Evolutionary conservation across 1,140 invertebrate species (phyloP).

Genomic region (Apis cerana): DNA sequence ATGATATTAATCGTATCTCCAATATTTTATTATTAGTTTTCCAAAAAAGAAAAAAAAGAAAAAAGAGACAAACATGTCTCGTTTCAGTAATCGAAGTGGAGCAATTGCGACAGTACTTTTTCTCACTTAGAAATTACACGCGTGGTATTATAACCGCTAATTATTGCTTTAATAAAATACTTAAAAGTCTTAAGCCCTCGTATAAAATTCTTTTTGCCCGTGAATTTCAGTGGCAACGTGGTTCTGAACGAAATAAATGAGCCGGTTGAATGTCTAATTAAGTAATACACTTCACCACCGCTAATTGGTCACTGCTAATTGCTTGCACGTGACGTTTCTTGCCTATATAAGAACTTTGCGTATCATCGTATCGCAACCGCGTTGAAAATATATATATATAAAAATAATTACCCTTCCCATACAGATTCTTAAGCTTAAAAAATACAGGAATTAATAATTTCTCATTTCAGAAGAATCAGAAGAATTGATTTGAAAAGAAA

Average conservation of each 20-base stretch:
- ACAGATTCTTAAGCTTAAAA: not conserved
- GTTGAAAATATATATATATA: no score
- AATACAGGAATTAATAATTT: not conserved
- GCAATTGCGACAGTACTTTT: not conserved
- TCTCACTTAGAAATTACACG: not conserved
- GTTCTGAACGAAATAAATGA: not conserved
- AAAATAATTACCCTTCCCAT: not conserved
- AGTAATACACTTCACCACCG: constrained; percentile 17
- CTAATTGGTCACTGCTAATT: constrained; percentile 27
- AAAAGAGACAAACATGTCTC: no score
- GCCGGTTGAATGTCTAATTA: constrained; percentile 7
- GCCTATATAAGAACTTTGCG: not conserved
- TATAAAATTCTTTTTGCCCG: not conserved
- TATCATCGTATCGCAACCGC: not conserved
- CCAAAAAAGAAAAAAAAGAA: no score
- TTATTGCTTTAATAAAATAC: not conserved
- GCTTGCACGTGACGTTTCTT: not conserved
- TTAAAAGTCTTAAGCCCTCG: not conserved
- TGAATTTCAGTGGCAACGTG: not conserved
- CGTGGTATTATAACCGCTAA: not conserved
- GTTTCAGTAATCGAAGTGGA: no score
- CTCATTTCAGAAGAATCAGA: no score
- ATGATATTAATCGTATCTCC: no score
- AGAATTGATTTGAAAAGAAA: no score
- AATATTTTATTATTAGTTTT: no score